A percentile compares a stretch with the other conserved stretches of the same genome.
These are phyloP conservation scores for Drosophila sproati DNA, from an alignment of 1,140 invertebrate species.

Conservation along the genomic window DNA sequence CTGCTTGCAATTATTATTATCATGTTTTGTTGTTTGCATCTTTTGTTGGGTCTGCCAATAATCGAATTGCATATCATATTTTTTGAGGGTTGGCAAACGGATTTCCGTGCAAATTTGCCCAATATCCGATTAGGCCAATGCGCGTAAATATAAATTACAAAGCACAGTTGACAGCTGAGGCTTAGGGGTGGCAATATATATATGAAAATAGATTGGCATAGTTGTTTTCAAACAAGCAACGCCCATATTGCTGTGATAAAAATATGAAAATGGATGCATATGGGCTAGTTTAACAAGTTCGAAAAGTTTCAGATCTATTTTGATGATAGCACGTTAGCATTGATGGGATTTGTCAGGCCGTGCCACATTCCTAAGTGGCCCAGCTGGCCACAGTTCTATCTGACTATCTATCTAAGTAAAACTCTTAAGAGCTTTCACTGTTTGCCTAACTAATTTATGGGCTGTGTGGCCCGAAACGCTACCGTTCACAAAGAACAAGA, in stretches of 20 bases:
- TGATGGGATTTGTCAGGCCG: constrained; percentile 38
- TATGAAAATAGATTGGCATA: constrained; percentile 24
- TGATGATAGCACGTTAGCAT: constrained; percentile 18
- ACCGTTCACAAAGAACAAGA: constrained; percentile 34
- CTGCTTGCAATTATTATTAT: constrained; percentile 32
- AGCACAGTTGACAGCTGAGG: constrained; percentile 57
- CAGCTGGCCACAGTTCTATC: constrained; percentile 32
- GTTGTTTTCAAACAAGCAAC: constrained; percentile 45
- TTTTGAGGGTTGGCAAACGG: constrained; percentile 48
- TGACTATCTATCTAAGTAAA: constrained; percentile 16
- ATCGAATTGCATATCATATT: constrained; percentile 56
- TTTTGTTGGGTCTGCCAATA: constrained; percentile 39
- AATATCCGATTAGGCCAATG: constrained; percentile 64
- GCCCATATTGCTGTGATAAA: constrained; percentile 42
- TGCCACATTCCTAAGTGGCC: constrained; percentile 3
- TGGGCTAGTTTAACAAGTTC: constrained; percentile 3
- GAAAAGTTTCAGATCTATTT: constrained; percentile 16
- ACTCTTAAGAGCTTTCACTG: constrained; percentile 43
- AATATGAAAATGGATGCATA: constrained; percentile 31
- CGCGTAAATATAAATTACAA: constrained; percentile 76
- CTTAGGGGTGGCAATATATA: constrained; percentile 52
- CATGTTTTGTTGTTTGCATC: constrained; percentile 9
- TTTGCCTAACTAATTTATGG: constrained; percentile 30
- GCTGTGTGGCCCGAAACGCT: constrained; percentile 11
- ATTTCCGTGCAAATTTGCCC: constrained; percentile 63